A percentile compares a stretch with the other conserved stretches of the same genome.
These are phyloP conservation scores for Drosophila kohkoa DNA, from an alignment of 1,140 invertebrate species.

Conservation along the genomic window DNA sequence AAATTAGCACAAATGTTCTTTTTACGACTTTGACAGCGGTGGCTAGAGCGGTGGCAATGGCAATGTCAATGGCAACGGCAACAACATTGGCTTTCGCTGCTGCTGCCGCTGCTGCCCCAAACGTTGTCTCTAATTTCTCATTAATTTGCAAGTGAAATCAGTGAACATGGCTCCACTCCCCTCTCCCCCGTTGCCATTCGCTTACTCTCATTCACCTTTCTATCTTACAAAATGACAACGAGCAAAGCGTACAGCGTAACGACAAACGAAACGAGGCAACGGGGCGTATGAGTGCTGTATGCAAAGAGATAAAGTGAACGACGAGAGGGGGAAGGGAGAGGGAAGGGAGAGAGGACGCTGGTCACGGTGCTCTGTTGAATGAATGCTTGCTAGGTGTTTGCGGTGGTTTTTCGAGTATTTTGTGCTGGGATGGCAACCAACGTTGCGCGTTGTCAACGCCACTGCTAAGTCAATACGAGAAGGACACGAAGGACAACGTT, in stretches of 20 bases:
- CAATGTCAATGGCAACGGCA: constrained; percentile 28
- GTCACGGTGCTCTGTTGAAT: constrained; percentile 46
- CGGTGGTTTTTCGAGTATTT: constrained; percentile 78
- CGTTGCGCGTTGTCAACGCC: constrained; percentile 71
- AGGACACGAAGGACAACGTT: constrained; percentile 3
- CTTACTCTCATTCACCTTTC: background rate
- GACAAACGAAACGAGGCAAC: constrained; percentile 74
- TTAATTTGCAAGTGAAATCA: constrained; percentile 84
- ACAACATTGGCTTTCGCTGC: constrained; percentile 30
- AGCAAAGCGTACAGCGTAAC: constrained; percentile 49
- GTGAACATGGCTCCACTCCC: constrained; percentile 59
- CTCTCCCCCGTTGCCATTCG: background rate
- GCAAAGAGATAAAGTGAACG: constrained; percentile 25
- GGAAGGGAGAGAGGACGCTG: background rate
- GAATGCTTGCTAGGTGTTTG: constrained; percentile 81
- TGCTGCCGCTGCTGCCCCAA: constrained; percentile 12
- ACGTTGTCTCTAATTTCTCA: constrained; percentile 83
- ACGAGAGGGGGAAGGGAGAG: background rate
- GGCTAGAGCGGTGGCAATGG: constrained; percentile 26
- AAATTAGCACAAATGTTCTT: constrained; percentile 84
- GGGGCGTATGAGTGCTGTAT: constrained; percentile 76
- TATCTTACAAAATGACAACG: constrained; percentile 60
- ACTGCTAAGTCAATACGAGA: constrained; percentile 74
- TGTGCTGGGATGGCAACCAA: constrained; percentile 55
- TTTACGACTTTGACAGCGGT: constrained; percentile 74